Base-by-base conservation (phyloP, 2,888 invertebrate genomes). In the Metalampra italica region DNA sequence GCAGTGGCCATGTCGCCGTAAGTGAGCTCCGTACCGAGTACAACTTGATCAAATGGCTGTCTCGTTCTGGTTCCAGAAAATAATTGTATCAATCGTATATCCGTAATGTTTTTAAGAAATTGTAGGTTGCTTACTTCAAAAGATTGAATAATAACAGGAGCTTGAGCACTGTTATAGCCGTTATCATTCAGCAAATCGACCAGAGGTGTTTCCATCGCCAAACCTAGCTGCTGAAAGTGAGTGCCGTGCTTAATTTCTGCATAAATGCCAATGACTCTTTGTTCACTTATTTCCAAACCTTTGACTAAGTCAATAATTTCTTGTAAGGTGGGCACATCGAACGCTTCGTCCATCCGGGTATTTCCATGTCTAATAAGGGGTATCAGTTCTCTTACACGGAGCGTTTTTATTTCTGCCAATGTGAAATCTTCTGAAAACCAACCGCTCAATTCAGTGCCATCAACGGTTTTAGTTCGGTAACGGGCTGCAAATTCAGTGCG, bases 371-470 rank as follows among this genome's bases (percentile, higher is more conserved):
- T 71, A 9, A 76, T 64, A 0, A 66, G 52, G 1, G 83, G 74
- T 32, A 86, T 77, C 9, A 81, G 74, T 63, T 89, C 88, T 11
- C 72, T 52, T 1, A 76, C 75, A 12, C 78, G 74, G 11, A 89
- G 63, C 0, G 76, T 78, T 66, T 87, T 88, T 11, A 89, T 52
- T 69, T 89, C 88, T 4, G 71, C 69, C 1, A 89, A 68, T 7
- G 85, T 86, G 47, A 87, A 87, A 50, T 89, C 88, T 67, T 89
- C 88, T 0, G 82, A 72, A 56, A 87, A 87, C 88, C 88, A 89
- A 29, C 84, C 86, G 14, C 49, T 70, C 9, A 77, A 53, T 53
- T 60, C 55, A 4, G 43, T 57, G 8, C 82, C 82, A 46, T 82
- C 80, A 5, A 89, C 59, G 0, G 66, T 67, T 65, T 84, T 74